Conservation (phyloP, 2,797 vertebrate genomes). For the Spondyliosoma cantharus region DNA sequence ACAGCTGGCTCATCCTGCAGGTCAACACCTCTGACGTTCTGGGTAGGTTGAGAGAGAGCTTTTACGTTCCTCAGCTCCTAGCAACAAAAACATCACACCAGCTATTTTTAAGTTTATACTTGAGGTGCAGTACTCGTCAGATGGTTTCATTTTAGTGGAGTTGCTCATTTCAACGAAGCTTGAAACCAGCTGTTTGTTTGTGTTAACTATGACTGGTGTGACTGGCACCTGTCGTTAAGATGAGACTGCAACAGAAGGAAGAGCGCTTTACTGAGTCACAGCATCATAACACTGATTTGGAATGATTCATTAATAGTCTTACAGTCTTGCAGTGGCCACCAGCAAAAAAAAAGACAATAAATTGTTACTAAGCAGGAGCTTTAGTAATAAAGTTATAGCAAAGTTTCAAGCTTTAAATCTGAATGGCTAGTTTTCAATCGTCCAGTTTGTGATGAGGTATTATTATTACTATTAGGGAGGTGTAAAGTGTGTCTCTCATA, state of each 20-base stretch:
- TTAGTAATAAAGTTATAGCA: no score
- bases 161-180: background rate
- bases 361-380: no score
- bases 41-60: constrained; percentile 81
- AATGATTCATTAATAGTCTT: background rate
- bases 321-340: background rate
- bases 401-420: background rate
- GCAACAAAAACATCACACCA: background rate
- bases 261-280: background rate
- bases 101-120: constrained; percentile 5
- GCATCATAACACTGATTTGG: background rate
- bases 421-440: background rate
- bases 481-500: background rate
- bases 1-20: constrained; percentile 99
- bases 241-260: background rate
- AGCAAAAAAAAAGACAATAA: background rate
- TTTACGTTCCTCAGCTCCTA: background rate
- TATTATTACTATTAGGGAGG: background rate
- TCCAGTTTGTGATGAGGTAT: background rate
- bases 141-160: background rate
- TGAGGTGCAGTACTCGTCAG: background rate
- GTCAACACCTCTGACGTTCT: constrained; percentile 93
- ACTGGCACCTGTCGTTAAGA: background rate
- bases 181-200: background rate
- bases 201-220: background rate